phyloP scores from a whole-genome alignment of 2,113 vertebrate genomes.

The Anser cygnoides region DNA sequence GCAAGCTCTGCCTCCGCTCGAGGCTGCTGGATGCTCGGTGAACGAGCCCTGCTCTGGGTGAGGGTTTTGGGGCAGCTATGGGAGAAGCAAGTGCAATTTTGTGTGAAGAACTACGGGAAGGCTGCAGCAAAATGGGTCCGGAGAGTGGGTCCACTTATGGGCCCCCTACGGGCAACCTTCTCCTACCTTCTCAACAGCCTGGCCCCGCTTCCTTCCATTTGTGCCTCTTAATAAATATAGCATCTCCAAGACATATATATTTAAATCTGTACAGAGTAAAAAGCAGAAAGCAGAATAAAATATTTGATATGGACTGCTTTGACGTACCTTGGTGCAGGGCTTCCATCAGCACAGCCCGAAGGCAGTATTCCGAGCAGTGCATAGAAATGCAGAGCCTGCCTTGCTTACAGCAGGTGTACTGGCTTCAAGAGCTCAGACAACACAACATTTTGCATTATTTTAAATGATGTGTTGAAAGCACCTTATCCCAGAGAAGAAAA shows the following conservation, averaged over 20 bases:
- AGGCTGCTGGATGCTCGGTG: no score
- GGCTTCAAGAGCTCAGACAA: not conserved
- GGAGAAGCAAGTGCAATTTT: not conserved
- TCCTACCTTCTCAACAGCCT: not conserved
- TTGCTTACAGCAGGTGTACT: not conserved
- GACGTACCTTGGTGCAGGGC: not conserved
- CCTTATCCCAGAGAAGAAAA: not conserved
- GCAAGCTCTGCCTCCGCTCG: accelerated
- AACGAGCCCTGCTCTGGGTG: no score
- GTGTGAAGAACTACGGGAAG: not conserved
- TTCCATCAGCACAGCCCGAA: not conserved
- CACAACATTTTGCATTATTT: not conserved
- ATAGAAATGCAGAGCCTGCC: accelerated
- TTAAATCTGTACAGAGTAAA: not conserved
- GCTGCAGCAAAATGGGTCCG: not conserved
- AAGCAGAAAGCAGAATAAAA: not conserved
- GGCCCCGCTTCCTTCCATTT: not conserved
- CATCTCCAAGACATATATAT: not conserved
- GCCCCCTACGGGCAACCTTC: accelerated
- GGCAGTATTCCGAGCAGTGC: not conserved
- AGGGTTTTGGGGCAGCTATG: accelerated
- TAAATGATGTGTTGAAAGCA: not conserved
- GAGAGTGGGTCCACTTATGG: not conserved
- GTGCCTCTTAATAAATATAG: not conserved
- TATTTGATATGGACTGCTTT: not conserved